Evolutionary conservation across 1,140 invertebrate genomes (phyloP).

Genomic region (Dryas iulia): DNA sequence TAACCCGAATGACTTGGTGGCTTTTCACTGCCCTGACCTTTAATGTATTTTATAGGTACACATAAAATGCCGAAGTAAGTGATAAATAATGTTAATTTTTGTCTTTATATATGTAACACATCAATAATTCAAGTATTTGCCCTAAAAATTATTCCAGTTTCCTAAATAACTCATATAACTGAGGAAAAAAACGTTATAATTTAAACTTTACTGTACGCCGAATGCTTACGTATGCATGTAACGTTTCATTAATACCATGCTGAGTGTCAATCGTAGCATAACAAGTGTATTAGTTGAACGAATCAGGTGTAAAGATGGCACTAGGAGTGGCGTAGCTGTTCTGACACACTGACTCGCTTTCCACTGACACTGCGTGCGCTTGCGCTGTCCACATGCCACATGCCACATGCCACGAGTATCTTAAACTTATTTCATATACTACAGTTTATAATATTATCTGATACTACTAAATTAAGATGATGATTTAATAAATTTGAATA

Average conservation of each 20-base stretch:
- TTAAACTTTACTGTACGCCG: background rate
- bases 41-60: background rate
- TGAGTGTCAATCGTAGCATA: conserved; percentile 15
- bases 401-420: background rate
- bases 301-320: conserved; percentile 52
- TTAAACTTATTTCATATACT: background rate
- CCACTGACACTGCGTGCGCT: conserved; percentile 37
- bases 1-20: background rate
- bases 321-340: conserved; percentile 41
- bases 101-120: background rate
- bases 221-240: background rate
- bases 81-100: background rate
- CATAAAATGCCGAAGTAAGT: too few relatives aligned
- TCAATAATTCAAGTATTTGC: background rate
- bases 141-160: background rate
- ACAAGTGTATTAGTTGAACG: conserved; percentile 42
- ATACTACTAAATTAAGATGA: background rate
- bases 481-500: background rate
- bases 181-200: background rate
- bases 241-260: background rate
- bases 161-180: background rate
- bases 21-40: conserved; percentile 1
- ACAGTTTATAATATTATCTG: background rate
- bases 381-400: conserved; percentile 23
- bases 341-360: conserved; percentile 77